These are phyloP conservation scores for Noctua fimbriata DNA, from an alignment of 2,888 invertebrate genomes.

Conservation along the genomic window DNA sequence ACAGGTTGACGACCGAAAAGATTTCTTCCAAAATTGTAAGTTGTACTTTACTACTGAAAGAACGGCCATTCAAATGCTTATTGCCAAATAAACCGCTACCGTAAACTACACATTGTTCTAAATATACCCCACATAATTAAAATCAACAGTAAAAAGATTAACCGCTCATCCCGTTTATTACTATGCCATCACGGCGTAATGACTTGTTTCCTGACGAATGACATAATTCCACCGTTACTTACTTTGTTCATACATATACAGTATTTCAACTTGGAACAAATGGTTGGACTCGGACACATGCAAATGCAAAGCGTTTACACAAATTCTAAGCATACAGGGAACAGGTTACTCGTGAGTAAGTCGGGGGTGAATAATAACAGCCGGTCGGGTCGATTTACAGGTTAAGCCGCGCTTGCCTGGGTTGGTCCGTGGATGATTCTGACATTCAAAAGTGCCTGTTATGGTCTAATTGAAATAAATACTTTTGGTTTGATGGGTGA, in stretches of 20 bases:
- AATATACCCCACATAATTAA: conserved; percentile 21
- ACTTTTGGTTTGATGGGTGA: too few species aligned
- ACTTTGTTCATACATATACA: not conserved
- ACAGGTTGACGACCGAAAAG: not conserved
- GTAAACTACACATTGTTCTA: conserved; percentile 1
- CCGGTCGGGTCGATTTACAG: not conserved
- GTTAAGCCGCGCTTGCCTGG: not conserved
- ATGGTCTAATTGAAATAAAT: too few species aligned
- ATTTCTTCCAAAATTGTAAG: not conserved
- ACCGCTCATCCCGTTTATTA: conserved; percentile 13
- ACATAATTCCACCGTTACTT: conserved; percentile 36
- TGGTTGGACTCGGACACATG: not conserved
- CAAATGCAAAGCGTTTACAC: not conserved
- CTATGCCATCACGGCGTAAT: conserved; percentile 14
- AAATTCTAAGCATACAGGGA: not conserved
- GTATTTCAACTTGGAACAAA: not conserved
- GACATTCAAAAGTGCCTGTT: too few species aligned
- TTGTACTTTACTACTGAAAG: not conserved
- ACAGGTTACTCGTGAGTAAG: not conserved
- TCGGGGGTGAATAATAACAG: not conserved
- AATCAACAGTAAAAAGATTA: conserved; percentile 28
- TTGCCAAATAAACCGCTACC: not conserved
- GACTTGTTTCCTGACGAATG: conserved; percentile 24
- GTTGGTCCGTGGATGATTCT: not conserved
- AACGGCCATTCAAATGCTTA: not conserved